Conservation (phyloP, 1,140 invertebrate genomes). For the Zaprionus capensis region DNA sequence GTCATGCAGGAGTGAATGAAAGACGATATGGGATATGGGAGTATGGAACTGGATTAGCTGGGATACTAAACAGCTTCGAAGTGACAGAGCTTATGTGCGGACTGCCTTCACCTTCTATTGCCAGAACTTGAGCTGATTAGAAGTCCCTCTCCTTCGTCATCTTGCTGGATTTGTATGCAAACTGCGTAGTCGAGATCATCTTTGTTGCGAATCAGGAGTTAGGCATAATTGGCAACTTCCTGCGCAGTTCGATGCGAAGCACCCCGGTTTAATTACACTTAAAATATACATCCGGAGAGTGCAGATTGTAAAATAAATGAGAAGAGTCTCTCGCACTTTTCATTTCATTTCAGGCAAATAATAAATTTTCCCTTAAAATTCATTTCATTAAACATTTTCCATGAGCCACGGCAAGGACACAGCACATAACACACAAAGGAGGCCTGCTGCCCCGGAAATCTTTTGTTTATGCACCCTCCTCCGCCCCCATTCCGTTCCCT, state of each 20-base stretch:
- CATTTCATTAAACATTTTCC: constrained; percentile 80
- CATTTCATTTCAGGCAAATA: constrained; percentile 74
- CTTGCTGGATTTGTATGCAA: constrained; percentile 35
- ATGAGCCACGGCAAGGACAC: constrained; percentile 50
- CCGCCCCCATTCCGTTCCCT: constrained; percentile 6
- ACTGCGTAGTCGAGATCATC: constrained; percentile 20
- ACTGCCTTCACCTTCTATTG: not conserved
- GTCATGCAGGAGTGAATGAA: constrained; percentile 59
- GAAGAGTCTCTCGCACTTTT: constrained; percentile 57
- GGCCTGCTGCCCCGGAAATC: constrained; percentile 62
- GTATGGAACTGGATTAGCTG: constrained; percentile 31
- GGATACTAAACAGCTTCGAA: constrained; percentile 42
- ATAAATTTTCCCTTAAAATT: constrained; percentile 79
- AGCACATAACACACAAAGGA: constrained; percentile 13
- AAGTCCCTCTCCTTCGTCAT: not conserved
- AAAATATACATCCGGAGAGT: constrained; percentile 48
- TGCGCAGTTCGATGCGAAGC: constrained; percentile 26
- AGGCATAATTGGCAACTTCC: constrained; percentile 46
- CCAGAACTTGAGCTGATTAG: not conserved
- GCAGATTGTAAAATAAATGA: constrained; percentile 48
- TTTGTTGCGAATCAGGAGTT: constrained; percentile 17
- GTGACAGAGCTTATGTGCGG: constrained; percentile 15
- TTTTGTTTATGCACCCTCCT: constrained; percentile 69
- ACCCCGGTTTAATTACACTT: constrained; percentile 67
- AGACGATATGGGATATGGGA: constrained; percentile 34